phyloP scores from a whole-genome alignment of 2,113 vertebrate genomes.

The Gasterosteus aculeatus region DNA sequence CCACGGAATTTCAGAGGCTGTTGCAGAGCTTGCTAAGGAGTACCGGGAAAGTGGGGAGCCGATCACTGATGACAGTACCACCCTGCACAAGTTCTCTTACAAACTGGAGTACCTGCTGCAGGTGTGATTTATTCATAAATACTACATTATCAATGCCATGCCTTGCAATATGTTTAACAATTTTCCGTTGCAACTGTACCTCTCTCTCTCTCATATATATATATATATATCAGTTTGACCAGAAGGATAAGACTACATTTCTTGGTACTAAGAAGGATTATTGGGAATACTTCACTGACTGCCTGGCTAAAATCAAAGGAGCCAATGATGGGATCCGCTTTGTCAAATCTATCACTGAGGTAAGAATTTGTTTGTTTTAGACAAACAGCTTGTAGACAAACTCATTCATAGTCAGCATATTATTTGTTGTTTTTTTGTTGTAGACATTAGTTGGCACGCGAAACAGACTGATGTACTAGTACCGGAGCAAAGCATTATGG shows the following conservation, averaged over 20 bases:
- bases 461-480: background rate
- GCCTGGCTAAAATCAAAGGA: constrained; percentile 93
- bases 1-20: constrained; percentile 84
- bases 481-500: background rate
- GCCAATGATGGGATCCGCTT: constrained; percentile 96
- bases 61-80: constrained; percentile 92
- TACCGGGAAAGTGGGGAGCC: constrained; percentile 92
- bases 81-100: constrained; percentile 95
- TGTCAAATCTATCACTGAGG: constrained; percentile 94
- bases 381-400: background rate
- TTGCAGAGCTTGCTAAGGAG: constrained; percentile 89
- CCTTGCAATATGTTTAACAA: background rate
- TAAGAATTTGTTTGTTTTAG: constrained; percentile 54
- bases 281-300: constrained; percentile 97
- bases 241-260: constrained; percentile 92
- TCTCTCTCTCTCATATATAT: background rate
- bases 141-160: background rate
- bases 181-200: constrained; percentile 3
- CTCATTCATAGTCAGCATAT: background rate
- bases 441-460: background rate
- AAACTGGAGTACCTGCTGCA: constrained; percentile 97
- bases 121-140: constrained; percentile 75
- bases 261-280: constrained; percentile 94
- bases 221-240: constrained; percentile 86
- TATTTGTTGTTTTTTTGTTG: background rate